These are phyloP conservation scores for Onychomys torridus DNA, from an alignment of 2,797 vertebrate genomes.

Conservation along the genomic window DNA sequence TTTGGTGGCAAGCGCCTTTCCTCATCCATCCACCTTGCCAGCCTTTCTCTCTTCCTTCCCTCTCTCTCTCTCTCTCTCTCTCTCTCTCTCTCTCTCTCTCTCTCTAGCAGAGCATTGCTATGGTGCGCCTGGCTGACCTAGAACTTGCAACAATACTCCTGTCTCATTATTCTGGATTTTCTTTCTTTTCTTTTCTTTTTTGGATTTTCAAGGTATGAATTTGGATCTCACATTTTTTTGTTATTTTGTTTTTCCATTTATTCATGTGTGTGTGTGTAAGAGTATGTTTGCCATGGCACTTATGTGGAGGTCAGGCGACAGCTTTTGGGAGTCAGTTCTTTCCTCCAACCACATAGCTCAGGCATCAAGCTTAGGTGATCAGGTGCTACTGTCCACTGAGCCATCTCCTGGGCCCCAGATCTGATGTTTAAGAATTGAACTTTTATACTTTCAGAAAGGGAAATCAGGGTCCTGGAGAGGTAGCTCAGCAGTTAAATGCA, in stretches of 20 bases:
- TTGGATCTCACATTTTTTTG: not conserved
- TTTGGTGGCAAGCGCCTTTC: not conserved
- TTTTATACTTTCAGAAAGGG: not conserved
- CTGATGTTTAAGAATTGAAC: not conserved
- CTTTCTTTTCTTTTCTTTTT: not conserved
- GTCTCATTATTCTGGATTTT: not conserved
- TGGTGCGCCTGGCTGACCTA: not conserved
- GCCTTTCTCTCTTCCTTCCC: not conserved
- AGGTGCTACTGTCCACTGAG: not conserved
- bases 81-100: rapidly evolving
- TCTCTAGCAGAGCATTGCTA: not conserved
- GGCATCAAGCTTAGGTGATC: not conserved
- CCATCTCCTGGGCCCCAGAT: no score
- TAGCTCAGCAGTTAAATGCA: not conserved
- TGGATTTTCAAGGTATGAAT: not conserved
- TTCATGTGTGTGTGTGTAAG: not conserved
- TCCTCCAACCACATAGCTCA: no score
- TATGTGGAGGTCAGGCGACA: not conserved
- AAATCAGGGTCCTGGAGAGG: not conserved
- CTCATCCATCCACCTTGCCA: not conserved
- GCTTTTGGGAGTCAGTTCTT: not conserved
- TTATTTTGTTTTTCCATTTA: not conserved
- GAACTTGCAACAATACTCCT: no score
- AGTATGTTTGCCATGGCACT: no score
- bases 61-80: no score